A percentile compares a stretch with the other conserved stretches of the same genome.
phyloP scores from a whole-genome alignment of 2,113 vertebrate species.

The Calidris pugnax region DNA sequence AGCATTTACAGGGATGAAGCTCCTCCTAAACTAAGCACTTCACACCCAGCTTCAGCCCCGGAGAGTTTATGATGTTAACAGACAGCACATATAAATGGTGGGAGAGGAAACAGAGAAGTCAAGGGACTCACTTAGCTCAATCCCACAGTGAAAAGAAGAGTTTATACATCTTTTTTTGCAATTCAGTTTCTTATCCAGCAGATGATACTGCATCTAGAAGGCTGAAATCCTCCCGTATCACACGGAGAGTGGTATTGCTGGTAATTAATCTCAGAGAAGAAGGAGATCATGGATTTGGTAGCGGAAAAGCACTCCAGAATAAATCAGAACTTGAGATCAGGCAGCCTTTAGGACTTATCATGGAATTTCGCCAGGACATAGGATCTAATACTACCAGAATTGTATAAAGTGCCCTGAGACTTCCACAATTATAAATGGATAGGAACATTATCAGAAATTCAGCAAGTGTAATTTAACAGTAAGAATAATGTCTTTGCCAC shows the following conservation, averaged over 20 bases:
- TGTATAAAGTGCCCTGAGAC: background rate
- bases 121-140: background rate
- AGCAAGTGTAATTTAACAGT: background rate
- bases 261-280: background rate
- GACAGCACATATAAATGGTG: background rate
- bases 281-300: background rate
- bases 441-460: background rate
- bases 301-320: background rate
- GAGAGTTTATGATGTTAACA: background rate
- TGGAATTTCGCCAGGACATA: background rate
- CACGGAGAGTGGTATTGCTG: background rate
- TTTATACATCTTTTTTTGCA: background rate
- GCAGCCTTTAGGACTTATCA: background rate
- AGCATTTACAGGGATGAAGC: background rate
- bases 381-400: background rate
- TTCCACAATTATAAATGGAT: background rate
- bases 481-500: background rate
- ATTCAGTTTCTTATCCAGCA: background rate
- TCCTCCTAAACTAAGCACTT: background rate
- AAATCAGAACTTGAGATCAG: background rate
- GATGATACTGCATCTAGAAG: background rate
- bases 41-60: background rate
- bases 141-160: background rate
- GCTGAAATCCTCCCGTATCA: background rate
- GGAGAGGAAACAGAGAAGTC: background rate